phyloP scores from a whole-genome alignment of 2,113 vertebrate genomes.

The Leptosomus discolor region DNA sequence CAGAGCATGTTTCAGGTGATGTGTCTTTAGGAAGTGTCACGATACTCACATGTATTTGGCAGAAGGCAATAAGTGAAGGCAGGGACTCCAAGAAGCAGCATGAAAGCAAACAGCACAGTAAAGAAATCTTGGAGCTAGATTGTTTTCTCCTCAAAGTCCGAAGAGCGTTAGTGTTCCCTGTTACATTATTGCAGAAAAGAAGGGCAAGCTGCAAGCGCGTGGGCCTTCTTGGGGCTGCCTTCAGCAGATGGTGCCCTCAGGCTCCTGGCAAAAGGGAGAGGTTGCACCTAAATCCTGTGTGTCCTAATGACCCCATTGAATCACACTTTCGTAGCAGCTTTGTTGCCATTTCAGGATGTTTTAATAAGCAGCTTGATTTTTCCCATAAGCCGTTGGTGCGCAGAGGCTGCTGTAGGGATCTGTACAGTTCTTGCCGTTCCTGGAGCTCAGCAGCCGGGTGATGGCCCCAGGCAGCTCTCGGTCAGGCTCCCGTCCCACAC shows the following conservation, averaged over 20 bases:
- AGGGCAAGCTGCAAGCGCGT: too few relatives aligned
- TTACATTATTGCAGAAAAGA: background rate
- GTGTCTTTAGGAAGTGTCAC: background rate
- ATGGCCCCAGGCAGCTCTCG: background rate
- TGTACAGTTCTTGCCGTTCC: accelerated
- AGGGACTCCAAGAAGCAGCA: background rate
- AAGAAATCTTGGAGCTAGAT: background rate
- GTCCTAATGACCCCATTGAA: background rate
- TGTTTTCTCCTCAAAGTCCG: background rate
- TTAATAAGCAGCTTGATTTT: background rate
- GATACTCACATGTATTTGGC: accelerated
- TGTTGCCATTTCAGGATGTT: background rate
- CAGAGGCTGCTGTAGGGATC: background rate
- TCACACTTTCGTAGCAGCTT: background rate
- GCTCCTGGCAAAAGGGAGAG: accelerated
- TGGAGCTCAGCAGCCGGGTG: background rate
- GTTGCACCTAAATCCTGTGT: too few relatives aligned
- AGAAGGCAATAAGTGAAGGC: background rate
- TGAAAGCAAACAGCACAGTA: background rate
- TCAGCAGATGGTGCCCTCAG: background rate
- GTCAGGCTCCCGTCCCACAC: background rate
- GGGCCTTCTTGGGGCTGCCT: background rate
- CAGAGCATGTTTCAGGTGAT: background rate
- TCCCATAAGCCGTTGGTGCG: accelerated
- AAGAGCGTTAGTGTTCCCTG: background rate